A percentile compares a stretch with the other conserved stretches of the same genome.
Conservation (phyloP, 2,113 vertebrate species). For the Dunckerocampus dactyliophorus region DNA sequence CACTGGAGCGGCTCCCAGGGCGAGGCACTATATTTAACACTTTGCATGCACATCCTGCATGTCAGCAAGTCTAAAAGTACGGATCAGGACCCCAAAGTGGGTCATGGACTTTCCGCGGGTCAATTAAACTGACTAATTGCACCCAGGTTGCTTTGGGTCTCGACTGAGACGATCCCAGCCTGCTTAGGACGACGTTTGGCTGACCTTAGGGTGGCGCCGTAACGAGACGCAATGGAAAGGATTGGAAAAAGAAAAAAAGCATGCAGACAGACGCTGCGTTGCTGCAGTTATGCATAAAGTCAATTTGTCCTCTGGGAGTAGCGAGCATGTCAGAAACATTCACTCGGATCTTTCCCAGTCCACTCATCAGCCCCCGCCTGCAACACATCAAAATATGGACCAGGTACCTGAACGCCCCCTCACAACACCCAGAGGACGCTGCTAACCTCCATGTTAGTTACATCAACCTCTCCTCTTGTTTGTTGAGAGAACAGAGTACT, state of each 20-base stretch:
- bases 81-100: constrained; percentile 32
- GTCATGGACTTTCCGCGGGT: constrained; percentile 31
- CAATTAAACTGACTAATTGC: constrained; percentile 44
- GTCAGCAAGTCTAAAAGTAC: constrained; percentile 31
- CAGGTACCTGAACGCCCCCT: background rate
- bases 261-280: constrained; percentile 22
- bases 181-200: constrained; percentile 36
- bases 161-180: constrained; percentile 17
- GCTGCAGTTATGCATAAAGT: constrained; percentile 28
- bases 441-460: background rate
- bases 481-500: background rate
- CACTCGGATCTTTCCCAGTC: constrained; percentile 19
- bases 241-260: constrained; percentile 8
- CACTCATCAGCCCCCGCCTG: constrained; percentile 1
- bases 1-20: constrained; percentile 48
- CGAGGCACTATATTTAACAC: constrained; percentile 43
- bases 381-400: constrained; percentile 10
- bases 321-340: constrained; percentile 32
- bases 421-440: background rate
- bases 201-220: constrained; percentile 22
- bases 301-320: constrained; percentile 35
- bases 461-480: background rate
- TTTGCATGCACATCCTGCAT: constrained; percentile 25
- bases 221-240: constrained; percentile 6
- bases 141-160: constrained; percentile 13